Evolutionary conservation across 35 echinoderm and acorn worm species (phyloP), one percentile per base, ranked within the genome.

Genomic region (Nesometra sesokonis): DNA sequence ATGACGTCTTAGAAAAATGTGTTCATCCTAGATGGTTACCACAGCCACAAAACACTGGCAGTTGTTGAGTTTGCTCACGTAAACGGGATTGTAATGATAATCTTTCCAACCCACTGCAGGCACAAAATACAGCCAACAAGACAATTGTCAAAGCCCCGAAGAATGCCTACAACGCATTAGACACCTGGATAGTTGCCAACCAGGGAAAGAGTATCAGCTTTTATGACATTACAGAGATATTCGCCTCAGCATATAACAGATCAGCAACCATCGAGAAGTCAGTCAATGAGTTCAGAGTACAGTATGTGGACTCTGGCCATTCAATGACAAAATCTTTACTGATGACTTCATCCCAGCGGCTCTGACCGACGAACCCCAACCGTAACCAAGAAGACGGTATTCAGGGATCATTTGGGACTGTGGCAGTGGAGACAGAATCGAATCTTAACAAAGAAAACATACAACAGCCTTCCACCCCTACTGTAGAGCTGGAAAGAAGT

Each of bases 231-330:
- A 76, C 85, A 17, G 85, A 32, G 85, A 87, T 87, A 78, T 87
- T 87, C 31, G 57, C 57, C 9, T 32, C 57, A 0, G 85, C 57
- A 78, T 79, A 87, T 33, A 78, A 87, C 57, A 87, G 31, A 34
- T 87, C 85, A 87, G 1, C 67, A 78, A 87, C 85, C 31, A 33
- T 87, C 0, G 47, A 78, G 32, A 78, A 87, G 85, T 87, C 52
- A 87, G 85, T 78, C 11, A 87, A 87, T 87, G 85, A 34, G 30
- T 78, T 78, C 67, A 87, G 85, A 79, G 57, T n/a, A n/a, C n/a
- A n/a, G n/a, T 78, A 4, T 87, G 85, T 87, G 85, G 85, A 87
- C 85, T 87, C 31, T 87, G 85, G 67, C 32, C 85, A 79, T 87
- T 78, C 57, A 87, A 78, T n/a, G 27, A 87, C 85, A 79, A 23